These are phyloP conservation scores for Otolemur crassicaudatus DNA, from an alignment of 2,797 vertebrate species.

Conservation along the genomic window DNA sequence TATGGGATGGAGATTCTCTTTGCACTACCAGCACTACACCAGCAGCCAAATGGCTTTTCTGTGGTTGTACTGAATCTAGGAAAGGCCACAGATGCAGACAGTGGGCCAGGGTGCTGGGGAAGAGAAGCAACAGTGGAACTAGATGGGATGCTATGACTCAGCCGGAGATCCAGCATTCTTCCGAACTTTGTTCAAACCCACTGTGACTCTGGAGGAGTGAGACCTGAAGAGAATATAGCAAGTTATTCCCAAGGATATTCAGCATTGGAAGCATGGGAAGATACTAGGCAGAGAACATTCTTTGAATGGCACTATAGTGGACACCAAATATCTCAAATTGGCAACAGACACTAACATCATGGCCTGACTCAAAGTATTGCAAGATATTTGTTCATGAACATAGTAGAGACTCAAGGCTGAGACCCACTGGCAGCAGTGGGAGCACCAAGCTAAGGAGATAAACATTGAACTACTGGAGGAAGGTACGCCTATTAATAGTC, in stretches of 20 bases:
- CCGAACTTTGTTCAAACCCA: background rate
- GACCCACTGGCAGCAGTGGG: background rate
- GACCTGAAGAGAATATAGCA: background rate
- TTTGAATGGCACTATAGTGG: background rate
- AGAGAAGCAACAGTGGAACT: background rate
- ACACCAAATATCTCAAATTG: background rate
- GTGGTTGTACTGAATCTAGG: background rate
- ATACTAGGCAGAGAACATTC: background rate
- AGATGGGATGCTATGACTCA: background rate
- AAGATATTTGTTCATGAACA: background rate
- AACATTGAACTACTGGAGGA: background rate
- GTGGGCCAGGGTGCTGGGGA: background rate
- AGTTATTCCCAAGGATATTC: background rate
- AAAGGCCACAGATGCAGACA: background rate
- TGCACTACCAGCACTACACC: background rate
- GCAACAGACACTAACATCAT: background rate
- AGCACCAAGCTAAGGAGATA: background rate
- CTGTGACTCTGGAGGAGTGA: background rate
- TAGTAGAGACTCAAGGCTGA: background rate
- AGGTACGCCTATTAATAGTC: background rate
- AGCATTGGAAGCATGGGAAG: background rate
- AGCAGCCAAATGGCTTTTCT: background rate
- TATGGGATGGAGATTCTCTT: background rate
- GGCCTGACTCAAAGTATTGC: background rate
- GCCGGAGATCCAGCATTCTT: background rate